These are phyloP conservation scores for Octonoba sinensis DNA, from an alignment of 2,888 invertebrate genomes.

Conservation along the genomic window DNA sequence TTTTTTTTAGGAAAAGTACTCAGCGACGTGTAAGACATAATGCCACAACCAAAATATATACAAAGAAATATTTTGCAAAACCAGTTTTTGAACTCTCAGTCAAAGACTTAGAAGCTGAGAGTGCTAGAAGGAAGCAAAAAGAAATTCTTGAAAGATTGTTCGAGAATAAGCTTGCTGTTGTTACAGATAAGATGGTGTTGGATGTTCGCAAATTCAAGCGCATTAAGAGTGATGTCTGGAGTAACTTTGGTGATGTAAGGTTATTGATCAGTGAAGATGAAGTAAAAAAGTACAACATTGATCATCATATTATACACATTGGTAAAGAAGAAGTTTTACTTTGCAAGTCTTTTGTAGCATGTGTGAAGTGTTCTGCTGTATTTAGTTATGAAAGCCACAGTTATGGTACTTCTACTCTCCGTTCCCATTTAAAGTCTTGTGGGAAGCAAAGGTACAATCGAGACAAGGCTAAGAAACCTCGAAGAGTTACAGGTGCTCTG, in stretches of 20 bases:
- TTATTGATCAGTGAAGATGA: constrained; percentile 53
- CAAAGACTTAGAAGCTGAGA: constrained; percentile 57
- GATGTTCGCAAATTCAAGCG: constrained; percentile 60
- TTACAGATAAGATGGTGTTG: constrained; percentile 60
- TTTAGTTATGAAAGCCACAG: constrained; percentile 64
- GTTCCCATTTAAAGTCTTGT: constrained; percentile 57
- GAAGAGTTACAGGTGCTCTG: constrained; percentile 37
- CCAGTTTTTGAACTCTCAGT: constrained; percentile 57
- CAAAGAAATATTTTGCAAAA: constrained; percentile 54
- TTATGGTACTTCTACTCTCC: constrained; percentile 59
- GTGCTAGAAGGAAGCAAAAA: constrained; percentile 55
- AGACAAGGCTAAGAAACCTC: constrained; percentile 34
- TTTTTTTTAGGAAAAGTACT: constrained; percentile 22
- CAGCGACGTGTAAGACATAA: constrained; percentile 34
- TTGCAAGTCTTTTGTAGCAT: constrained; percentile 61
- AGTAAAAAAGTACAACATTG: constrained; percentile 47
- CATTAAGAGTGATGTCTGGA: constrained; percentile 62
- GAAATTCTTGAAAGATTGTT: constrained; percentile 55
- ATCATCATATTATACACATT: constrained; percentile 50
- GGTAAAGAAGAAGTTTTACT: constrained; percentile 49
- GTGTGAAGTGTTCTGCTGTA: constrained; percentile 57
- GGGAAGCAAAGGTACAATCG: constrained; percentile 53
- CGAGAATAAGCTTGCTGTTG: constrained; percentile 54
- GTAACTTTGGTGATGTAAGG: constrained; percentile 57
- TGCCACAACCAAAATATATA: constrained; percentile 46